Conservation (phyloP, 2,888 invertebrate genomes). For the Leptinotarsa juncta region DNA sequence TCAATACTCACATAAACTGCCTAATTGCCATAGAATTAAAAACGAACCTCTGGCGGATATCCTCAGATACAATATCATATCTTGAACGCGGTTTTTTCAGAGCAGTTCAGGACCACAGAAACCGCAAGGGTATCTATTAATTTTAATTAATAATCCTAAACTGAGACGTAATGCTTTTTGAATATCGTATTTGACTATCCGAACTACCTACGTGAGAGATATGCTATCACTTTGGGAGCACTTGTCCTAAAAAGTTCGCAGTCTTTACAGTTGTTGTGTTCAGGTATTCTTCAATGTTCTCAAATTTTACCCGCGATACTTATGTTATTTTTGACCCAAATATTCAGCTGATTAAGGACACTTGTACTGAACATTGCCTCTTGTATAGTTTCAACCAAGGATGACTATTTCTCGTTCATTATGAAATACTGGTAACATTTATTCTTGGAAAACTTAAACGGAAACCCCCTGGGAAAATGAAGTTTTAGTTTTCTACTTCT, state of each 20-base stretch:
- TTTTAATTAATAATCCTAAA: slow-evolving; percentile 20
- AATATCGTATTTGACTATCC: slow-evolving; percentile 13
- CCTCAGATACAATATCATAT: slow-evolving; percentile 36
- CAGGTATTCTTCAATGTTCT: not conserved
- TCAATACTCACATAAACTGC: not conserved
- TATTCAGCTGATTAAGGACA: too few relatives aligned
- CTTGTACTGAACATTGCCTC: too few relatives aligned
- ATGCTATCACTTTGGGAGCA: not conserved
- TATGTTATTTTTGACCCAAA: too few relatives aligned
- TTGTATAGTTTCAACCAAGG: too few relatives aligned
- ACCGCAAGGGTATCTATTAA: slow-evolving; percentile 35
- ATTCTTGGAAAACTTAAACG: too few relatives aligned
- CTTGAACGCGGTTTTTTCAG: slow-evolving; percentile 26
- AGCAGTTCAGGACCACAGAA: slow-evolving; percentile 24
- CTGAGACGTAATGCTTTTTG: slow-evolving; percentile 11
- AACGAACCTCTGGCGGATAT: slow-evolving; percentile 32
- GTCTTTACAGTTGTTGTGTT: too few relatives aligned
- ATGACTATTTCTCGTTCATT: too few relatives aligned
- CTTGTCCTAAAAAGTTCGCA: not conserved
- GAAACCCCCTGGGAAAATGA: too few relatives aligned
- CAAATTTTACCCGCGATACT: not conserved
- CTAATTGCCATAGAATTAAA: slow-evolving; percentile 6
- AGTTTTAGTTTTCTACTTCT: too few relatives aligned
- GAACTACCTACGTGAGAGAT: slow-evolving; percentile 7
- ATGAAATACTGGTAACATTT: too few relatives aligned